phyloP scores from a whole-genome alignment of 2,113 vertebrate genomes.

The Aplodontia rufa region DNA sequence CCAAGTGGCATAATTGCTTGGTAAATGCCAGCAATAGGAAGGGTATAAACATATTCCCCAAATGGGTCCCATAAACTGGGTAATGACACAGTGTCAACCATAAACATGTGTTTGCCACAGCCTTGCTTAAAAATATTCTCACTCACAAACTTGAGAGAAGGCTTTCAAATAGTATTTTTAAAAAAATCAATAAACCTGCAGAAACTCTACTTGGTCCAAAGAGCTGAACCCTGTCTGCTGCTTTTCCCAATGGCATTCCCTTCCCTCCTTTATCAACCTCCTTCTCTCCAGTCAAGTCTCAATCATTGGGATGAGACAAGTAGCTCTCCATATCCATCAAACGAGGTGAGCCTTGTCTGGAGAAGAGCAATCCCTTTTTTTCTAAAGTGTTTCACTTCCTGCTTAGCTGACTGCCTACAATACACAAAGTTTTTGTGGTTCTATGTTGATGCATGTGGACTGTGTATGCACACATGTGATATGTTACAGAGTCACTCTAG shows the following conservation, averaged over 20 bases:
- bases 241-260: not conserved
- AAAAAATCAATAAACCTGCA: constrained; percentile 58
- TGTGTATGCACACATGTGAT: not conserved
- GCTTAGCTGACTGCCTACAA: not conserved
- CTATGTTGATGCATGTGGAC: no score
- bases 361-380: constrained; percentile 13
- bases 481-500: not conserved
- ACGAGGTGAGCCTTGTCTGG: not conserved
- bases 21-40: constrained; percentile 51
- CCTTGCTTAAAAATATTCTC: constrained; percentile 57
- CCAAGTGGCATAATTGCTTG: not conserved
- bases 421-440: not conserved
- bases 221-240: not conserved
- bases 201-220: constrained; percentile 7
- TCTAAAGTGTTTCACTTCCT: not conserved
- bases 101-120: constrained; percentile 57
- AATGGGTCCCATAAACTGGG: constrained; percentile 32
- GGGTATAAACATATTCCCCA: constrained; percentile 57
- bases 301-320: not conserved
- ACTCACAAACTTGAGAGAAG: constrained; percentile 47
- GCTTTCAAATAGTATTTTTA: constrained; percentile 63
- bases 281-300: constrained; percentile 20
- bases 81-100: constrained; percentile 45
- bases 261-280: not conserved
- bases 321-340: not conserved